Conservation (phyloP, 2,113 vertebrate genomes). For the Hystrix brachyura region DNA sequence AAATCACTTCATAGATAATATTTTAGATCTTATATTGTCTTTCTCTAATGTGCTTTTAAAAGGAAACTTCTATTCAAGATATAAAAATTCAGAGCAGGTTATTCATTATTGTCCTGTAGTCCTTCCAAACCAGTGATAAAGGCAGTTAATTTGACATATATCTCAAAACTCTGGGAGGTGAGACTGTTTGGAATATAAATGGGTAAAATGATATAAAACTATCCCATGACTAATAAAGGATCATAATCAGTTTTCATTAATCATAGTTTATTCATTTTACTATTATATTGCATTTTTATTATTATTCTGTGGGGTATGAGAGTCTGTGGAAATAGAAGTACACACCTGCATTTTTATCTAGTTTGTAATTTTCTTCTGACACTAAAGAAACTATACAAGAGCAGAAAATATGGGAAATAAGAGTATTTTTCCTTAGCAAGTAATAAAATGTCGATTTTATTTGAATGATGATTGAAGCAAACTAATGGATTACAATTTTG, state of each 20-base stretch:
- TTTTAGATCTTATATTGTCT: neutral
- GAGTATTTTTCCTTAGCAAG: neutral
- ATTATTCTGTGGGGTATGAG: neutral
- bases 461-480: neutral
- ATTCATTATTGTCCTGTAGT: neutral
- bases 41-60: neutral
- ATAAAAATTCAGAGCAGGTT: neutral
- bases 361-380: neutral
- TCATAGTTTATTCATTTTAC: neutral
- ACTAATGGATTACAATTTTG: neutral
- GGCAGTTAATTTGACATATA: neutral
- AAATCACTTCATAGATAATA: neutral
- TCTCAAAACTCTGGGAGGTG: neutral
- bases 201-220: neutral
- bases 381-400: neutral
- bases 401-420: neutral
- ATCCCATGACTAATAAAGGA: neutral
- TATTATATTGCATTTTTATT: neutral
- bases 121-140: neutral
- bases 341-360: neutral
- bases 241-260: neutral
- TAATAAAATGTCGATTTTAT: neutral
- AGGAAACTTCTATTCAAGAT: neutral
- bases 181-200: neutral
- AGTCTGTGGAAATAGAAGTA: neutral